Conservation (phyloP, 2,113 vertebrate genomes). For the Taurulus bubalis region DNA sequence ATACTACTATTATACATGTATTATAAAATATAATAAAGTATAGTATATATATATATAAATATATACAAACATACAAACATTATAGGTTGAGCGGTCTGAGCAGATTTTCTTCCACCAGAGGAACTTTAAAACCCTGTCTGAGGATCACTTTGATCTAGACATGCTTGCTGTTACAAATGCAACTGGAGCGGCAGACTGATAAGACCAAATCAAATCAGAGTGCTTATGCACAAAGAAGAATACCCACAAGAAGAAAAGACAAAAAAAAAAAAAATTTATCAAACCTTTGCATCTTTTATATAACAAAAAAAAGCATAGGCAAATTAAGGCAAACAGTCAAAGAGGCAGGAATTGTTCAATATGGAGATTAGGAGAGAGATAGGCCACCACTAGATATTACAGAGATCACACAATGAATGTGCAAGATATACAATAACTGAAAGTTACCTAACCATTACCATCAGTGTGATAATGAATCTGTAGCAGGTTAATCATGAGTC, state of each 20-base stretch:
- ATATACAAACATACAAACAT: not conserved
- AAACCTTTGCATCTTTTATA: conserved; percentile 21
- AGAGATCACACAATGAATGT: not conserved
- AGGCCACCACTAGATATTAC: not conserved
- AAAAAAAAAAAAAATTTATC: not conserved
- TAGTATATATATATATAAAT: too few relatives aligned
- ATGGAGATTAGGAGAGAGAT: not conserved
- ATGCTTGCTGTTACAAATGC: not conserved
- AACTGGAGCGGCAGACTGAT: not conserved
- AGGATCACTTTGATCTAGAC: not conserved
- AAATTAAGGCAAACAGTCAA: not conserved
- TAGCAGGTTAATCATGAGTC: not conserved
- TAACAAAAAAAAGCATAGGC: conserved; percentile 1
- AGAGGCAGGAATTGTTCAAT: conserved; percentile 13
- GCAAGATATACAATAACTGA: conserved; percentile 30
- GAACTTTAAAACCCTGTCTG: not conserved
- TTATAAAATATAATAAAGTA: not conserved
- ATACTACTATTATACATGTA: too few relatives aligned
- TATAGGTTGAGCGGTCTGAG: not conserved
- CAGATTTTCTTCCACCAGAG: not conserved
- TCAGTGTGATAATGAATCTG: conserved; percentile 15
- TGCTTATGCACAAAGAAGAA: not conserved
- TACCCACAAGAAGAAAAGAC: conserved; percentile 10
- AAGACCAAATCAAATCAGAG: conserved; percentile 11
- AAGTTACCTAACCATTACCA: not conserved